Conservation (phyloP, 2,797 vertebrate species). For the Lacerta agilis region DNA sequence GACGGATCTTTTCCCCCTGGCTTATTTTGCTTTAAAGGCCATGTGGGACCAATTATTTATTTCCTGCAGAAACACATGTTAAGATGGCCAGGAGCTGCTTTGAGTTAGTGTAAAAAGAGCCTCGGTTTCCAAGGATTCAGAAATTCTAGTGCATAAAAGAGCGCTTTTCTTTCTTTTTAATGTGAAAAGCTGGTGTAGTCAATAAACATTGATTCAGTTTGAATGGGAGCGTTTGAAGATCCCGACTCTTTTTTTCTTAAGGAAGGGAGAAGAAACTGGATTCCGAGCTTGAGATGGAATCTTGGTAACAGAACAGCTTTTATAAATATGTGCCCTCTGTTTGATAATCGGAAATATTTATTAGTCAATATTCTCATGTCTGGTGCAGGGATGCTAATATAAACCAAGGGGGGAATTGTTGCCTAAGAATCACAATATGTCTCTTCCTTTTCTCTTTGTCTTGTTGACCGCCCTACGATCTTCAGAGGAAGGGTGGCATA, state of each 20-base stretch:
- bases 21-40: conserved; percentile 11
- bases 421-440: too few relatives aligned
- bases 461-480: too few relatives aligned
- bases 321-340: background rate
- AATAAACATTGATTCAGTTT: background rate
- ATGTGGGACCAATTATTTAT: background rate
- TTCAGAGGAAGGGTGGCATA: too few relatives aligned
- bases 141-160: background rate
- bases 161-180: background rate
- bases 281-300: background rate
- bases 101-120: conserved; percentile 15
- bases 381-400: too few relatives aligned
- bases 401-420: too few relatives aligned
- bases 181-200: background rate
- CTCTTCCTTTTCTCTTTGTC: too few relatives aligned
- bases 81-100: background rate
- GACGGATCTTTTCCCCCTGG: background rate
- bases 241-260: too few relatives aligned
- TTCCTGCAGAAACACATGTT: conserved; percentile 7
- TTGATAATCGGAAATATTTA: background rate
- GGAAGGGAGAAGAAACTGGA: background rate
- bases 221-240: background rate
- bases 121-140: background rate
- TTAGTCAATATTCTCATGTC: background rate
- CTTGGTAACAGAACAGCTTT: background rate